Evolutionary conservation across 1,140 invertebrate genomes (phyloP), one percentile per base, ranked within the genome.

Genomic region (Papilio machaon): DNA sequence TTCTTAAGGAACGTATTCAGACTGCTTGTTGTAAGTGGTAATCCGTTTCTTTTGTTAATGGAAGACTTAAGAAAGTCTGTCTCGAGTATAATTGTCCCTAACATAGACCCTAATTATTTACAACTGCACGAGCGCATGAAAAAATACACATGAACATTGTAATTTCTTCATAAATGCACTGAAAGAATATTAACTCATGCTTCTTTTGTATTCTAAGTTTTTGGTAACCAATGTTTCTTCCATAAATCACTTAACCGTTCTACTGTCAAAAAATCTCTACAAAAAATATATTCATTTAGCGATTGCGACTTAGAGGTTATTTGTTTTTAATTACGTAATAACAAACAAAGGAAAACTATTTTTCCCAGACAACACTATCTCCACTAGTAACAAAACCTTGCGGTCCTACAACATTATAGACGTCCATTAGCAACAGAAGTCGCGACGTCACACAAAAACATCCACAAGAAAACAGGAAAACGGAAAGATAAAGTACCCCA

Each of bases 401-500:
- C 30, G 43, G 74, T 76, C 9, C 19, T 76, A 52, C 46, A 49
- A 76, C 74, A 76, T 76, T 54, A 76, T 76, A 54, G 74, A 76
- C 43, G 47, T 76, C 74, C 74, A 76, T 76, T 76, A 76, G 74
- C 46, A 76, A 76, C 74, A 76, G 74, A 76, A 76, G 74, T 76
- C 74, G 74, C 43, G 74, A 76, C 47, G 74, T 76, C 47, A 76
- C 19, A 76, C 74, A 76, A 76, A 76, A 76, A 76, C 74, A 76
- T 76, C 74, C 74, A 76, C 74, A 52, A 76, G 74, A 76, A 76
- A 76, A 76, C 74, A 76, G 74, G 43, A 76, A 76, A 76, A 76
- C 74, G 74, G 74, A 76, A 76, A 76, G 74, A 76, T 76, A 76
- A 76, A 76, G 73, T 49, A 74, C 46, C 70, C 73, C 19, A 74